phyloP scores from a whole-genome alignment of 2,113 vertebrate species.

The Myotis brandtii region DNA sequence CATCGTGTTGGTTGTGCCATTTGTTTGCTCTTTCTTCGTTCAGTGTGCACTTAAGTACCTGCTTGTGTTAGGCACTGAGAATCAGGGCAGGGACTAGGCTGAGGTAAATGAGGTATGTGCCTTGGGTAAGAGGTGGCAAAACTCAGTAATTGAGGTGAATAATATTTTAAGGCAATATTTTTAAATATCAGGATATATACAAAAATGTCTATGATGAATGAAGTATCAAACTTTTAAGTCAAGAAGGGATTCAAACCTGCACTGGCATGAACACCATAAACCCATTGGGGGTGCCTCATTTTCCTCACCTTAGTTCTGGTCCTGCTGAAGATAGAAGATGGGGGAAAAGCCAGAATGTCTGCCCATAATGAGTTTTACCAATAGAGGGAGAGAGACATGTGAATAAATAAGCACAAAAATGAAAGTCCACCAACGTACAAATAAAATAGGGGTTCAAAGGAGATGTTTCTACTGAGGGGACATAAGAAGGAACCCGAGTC shows the following conservation, averaged over 20 bases:
- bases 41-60: neutral
- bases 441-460: neutral
- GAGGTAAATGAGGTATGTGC: neutral
- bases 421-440: neutral
- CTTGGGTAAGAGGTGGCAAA: neutral
- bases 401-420: conserved; percentile 16
- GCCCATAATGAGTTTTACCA: neutral
- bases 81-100: neutral
- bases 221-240: neutral
- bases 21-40: neutral
- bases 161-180: neutral
- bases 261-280: neutral
- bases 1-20: neutral
- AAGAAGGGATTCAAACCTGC: neutral
- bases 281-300: neutral
- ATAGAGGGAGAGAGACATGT: neutral
- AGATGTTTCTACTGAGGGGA: neutral
- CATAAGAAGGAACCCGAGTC: neutral
- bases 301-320: neutral
- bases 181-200: neutral
- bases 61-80: neutral
- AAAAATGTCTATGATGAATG: neutral
- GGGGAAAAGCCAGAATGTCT: neutral
- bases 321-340: neutral
- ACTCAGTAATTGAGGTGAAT: neutral